Conservation (phyloP, 35 echinoderm and acorn worm genomes). For the Eucidaris tribuloides region DNA sequence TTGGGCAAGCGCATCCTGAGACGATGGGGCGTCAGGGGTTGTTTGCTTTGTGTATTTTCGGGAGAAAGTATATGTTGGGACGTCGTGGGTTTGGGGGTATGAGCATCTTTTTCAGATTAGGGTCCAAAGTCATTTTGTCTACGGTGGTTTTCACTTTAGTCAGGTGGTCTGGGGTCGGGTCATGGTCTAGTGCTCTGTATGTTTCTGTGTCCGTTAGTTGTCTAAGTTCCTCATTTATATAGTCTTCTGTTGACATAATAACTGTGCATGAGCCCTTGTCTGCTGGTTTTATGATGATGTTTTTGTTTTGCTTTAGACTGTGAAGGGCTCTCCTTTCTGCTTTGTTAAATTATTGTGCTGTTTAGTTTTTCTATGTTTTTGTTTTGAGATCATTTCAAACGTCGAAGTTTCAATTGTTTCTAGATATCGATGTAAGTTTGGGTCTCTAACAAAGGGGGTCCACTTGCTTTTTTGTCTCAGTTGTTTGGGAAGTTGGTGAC, state of each 20-base stretch:
- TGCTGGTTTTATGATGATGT: slow-evolving; percentile 16
- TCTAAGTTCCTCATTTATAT: not conserved
- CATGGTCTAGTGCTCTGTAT: not conserved
- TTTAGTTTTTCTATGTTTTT: too few species aligned
- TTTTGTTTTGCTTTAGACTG: not conserved
- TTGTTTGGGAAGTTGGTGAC: too few species aligned
- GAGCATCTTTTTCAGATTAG: not conserved
- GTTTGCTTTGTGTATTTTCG: slow-evolving; percentile 26
- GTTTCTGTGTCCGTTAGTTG: slow-evolving; percentile 6
- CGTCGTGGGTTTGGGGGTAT: not conserved
- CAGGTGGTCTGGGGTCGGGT: slow-evolving; percentile 7
- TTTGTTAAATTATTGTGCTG: not conserved
- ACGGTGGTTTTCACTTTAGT: not conserved
- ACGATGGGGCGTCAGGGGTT: slow-evolving; percentile 2
- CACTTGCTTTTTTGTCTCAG: too few species aligned
- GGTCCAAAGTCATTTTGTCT: not conserved
- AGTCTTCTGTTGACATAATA: not conserved
- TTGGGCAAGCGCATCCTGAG: slow-evolving; percentile 8
- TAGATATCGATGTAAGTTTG: too few species aligned
- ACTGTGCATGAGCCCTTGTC: not conserved
- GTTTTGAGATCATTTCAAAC: too few species aligned
- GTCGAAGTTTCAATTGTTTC: too few species aligned
- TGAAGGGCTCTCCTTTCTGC: not conserved
- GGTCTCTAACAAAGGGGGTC: too few species aligned
- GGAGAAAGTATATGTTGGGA: slow-evolving; percentile 18